Percentiles rank a stretch among this genome's conserved stretches.
Evolutionary conservation across 2,888 invertebrate genomes (phyloP).

Genomic region (Portevinia maculata): DNA sequence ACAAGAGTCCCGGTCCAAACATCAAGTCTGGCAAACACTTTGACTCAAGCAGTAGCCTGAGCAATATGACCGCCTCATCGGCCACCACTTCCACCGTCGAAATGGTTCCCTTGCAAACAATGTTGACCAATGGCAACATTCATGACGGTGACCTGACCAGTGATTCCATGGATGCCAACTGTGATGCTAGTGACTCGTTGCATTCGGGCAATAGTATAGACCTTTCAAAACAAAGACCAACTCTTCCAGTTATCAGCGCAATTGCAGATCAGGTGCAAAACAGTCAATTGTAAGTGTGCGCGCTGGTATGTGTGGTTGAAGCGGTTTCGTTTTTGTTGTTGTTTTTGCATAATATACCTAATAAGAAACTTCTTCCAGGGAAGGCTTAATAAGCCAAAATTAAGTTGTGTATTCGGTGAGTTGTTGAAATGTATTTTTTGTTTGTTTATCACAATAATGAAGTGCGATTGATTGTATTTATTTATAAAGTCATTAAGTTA

Average conservation of each 20-base stretch:
- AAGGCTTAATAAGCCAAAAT: conserved; percentile 46
- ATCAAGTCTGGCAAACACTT: conserved; percentile 66
- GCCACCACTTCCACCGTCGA: conserved; percentile 76
- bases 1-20: conserved; percentile 69
- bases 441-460: conserved; percentile 2
- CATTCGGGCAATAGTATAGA: conserved; percentile 71
- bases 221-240: conserved; percentile 63
- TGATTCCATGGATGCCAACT: conserved; percentile 75
- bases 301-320: not conserved
- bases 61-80: conserved; percentile 65
- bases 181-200: conserved; percentile 66
- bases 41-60: conserved; percentile 65
- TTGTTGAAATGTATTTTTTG: conserved; percentile 49
- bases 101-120: conserved; percentile 80
- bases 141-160: conserved; percentile 81
- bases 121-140: conserved; percentile 80
- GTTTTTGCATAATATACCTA: conserved; percentile 3
- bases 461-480: conserved; percentile 50
- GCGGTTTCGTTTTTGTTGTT: conserved; percentile 52
- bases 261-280: conserved; percentile 66
- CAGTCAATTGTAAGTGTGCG: conserved; percentile 58
- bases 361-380: conserved; percentile 59
- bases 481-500: not conserved
- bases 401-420: conserved; percentile 55
- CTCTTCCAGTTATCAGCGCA: conserved; percentile 59